A percentile compares a stretch with the other conserved stretches of the same genome.
Conservation (phyloP, 2,797 vertebrate genomes). For the Mus caroli region DNA sequence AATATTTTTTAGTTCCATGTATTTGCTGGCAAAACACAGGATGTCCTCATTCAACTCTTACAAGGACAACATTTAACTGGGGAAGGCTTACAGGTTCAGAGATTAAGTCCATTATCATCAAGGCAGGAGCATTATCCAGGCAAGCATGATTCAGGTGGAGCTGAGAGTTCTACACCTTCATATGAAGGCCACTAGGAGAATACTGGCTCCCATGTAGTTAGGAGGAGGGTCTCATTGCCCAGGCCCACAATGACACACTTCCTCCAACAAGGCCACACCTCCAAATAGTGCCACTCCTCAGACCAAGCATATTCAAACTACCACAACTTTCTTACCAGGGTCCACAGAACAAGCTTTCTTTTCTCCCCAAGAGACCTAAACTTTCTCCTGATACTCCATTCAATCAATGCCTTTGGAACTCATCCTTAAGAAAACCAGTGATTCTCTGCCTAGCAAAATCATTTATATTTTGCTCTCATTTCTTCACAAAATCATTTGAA, state of each 20-base stretch:
- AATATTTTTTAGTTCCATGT: no score
- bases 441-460: constrained; percentile 46
- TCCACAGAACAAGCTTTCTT: neutral
- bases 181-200: neutral
- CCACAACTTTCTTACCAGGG: neutral
- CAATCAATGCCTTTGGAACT: neutral
- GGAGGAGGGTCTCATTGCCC: neutral
- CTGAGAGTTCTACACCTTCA: neutral
- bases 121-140: neutral
- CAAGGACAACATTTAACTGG: neutral
- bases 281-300: neutral
- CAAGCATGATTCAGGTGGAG: neutral
- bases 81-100: neutral
- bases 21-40: no score
- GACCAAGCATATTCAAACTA: neutral
- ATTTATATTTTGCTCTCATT: constrained; percentile 64
- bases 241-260: neutral
- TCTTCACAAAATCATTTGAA: constrained; percentile 59
- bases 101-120: neutral
- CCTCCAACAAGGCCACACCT: neutral
- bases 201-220: neutral
- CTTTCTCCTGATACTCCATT: constrained; percentile 21
- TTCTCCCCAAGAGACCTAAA: neutral
- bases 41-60: neutral
- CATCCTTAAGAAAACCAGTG: neutral